Evolutionary conservation across 2,113 vertebrate genomes (phyloP).

Genomic region (Dermatemys mawii): DNA sequence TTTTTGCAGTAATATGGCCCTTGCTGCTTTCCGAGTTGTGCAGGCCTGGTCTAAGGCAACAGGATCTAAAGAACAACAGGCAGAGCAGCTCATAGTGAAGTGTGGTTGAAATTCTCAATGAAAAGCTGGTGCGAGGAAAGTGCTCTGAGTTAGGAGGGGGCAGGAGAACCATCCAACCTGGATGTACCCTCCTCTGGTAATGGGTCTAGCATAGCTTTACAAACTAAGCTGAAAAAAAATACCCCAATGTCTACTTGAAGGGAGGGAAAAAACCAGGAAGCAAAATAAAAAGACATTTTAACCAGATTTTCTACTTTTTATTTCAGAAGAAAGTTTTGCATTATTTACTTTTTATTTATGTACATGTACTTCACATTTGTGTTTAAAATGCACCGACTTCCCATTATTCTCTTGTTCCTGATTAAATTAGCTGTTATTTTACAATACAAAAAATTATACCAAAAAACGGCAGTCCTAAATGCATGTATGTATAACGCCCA

Average conservation of each 20-base stretch:
- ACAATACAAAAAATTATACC: slow-evolving; percentile 93
- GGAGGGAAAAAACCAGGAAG: fast-evolving
- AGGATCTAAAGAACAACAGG: background rate
- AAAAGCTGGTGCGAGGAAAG: background rate
- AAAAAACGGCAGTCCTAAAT: slow-evolving; percentile 84
- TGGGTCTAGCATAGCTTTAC: too few relatives aligned
- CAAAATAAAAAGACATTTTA: background rate
- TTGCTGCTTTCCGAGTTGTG: too few relatives aligned
- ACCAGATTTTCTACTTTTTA: slow-evolving; percentile 89
- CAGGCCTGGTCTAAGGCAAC: too few relatives aligned
- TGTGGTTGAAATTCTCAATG: background rate
- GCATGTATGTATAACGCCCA: slow-evolving; percentile 82
- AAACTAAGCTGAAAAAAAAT: background rate
- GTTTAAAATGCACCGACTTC: slow-evolving; percentile 85
- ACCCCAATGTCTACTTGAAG: background rate
- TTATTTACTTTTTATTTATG: slow-evolving; percentile 90
- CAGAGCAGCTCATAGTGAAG: background rate
- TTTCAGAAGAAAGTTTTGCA: slow-evolving; percentile 83
- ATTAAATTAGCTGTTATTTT: slow-evolving; percentile 88
- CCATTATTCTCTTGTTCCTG: slow-evolving; percentile 76
- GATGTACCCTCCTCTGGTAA: background rate
- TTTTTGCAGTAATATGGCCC: too few relatives aligned
- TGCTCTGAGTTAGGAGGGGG: background rate
- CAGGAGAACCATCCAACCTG: background rate
- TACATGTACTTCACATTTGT: slow-evolving; percentile 92